Percentiles rank a stretch among this genome's conserved stretches.
These are phyloP conservation scores for cat (Felis catus) DNA, from an alignment of 2,113 vertebrate genomes.

Conservation along the genomic window F.catus_Fca126_mat1.0 CM031419.1:107523001-107523500, in stretches of 20 bases:
- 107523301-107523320: background rate
- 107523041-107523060: background rate
- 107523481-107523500: background rate
- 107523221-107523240: too few species aligned
- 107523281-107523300: background rate
- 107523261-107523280: background rate
- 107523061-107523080: background rate
- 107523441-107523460: background rate
- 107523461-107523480: background rate
- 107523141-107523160: background rate
- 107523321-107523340: background rate
- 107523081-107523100: background rate
- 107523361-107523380: background rate
- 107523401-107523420: background rate
- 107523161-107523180: background rate
- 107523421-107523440: background rate
- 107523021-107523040: background rate
- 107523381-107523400: background rate
- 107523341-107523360: background rate
- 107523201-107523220: background rate
- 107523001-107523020: background rate
- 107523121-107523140: background rate
- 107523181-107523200: background rate
- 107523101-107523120: background rate
- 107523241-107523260: background rate